Percentiles rank a stretch among this genome's conserved stretches.
Evolutionary conservation across 2,888 invertebrate species (phyloP).

Genomic region (Adelognathus sp.): DNA sequence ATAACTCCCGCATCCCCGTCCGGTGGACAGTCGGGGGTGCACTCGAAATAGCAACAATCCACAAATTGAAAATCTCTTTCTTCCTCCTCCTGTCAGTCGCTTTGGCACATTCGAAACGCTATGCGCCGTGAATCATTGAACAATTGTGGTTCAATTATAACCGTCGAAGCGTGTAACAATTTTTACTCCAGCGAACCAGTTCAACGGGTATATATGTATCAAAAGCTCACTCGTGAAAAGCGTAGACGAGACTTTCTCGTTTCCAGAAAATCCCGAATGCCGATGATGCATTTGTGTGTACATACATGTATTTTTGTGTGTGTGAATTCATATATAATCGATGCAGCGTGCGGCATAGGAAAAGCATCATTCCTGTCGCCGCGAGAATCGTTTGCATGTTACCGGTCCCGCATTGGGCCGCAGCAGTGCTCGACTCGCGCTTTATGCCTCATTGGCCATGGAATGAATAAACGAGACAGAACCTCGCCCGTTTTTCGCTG

Average conservation of each 20-base stretch:
- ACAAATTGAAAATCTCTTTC: constrained; percentile 22
- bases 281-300: too few species aligned
- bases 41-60: constrained; percentile 17
- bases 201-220: constrained; percentile 3
- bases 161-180: constrained; percentile 45
- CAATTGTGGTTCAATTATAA: constrained; percentile 50
- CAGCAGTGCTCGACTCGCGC: constrained; percentile 36
- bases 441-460: constrained; percentile 53
- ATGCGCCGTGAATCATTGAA: constrained; percentile 39
- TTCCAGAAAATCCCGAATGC: too few species aligned
- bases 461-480: constrained; percentile 52
- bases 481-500: constrained; percentile 10
- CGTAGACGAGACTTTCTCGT: constrained; percentile 43
- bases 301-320: too few species aligned
- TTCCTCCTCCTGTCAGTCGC: not conserved
- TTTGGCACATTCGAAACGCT: not conserved
- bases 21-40: too few species aligned
- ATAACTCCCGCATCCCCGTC: too few species aligned
- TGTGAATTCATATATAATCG: too few species aligned
- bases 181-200: constrained; percentile 31
- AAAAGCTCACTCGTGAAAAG: constrained; percentile 19
- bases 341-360: constrained; percentile 26
- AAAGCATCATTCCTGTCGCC: constrained; percentile 20
- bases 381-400: constrained; percentile 16
- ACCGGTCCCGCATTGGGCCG: constrained; percentile 31